Conservation (phyloP, 2,797 vertebrate species). For the Allobates femoralis region DNA sequence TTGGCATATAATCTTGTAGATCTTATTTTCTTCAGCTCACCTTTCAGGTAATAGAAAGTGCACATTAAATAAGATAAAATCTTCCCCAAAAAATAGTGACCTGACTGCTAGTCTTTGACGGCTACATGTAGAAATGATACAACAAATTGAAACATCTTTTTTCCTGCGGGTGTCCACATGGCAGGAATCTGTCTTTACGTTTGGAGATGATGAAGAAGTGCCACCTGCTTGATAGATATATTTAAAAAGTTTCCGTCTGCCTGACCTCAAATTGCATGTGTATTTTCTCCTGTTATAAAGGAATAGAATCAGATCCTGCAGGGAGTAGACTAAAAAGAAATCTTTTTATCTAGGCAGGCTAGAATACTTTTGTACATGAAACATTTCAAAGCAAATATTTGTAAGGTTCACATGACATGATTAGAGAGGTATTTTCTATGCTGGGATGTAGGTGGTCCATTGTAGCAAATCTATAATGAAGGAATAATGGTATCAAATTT, state of each 20-base stretch:
- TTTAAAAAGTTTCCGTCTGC: conserved; percentile 58
- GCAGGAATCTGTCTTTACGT: conserved; percentile 52
- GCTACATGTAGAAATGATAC: conserved; percentile 41
- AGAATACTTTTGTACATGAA: conserved; percentile 49
- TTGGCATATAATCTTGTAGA: conserved; percentile 29
- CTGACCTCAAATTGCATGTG: conserved; percentile 57
- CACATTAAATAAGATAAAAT: conserved; percentile 48
- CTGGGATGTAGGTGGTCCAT: background rate
- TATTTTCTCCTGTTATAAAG: conserved; percentile 48
- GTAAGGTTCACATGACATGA: conserved; percentile 32
- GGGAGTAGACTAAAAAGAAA: conserved; percentile 43
- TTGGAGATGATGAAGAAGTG: conserved; percentile 59
- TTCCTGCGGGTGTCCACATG: conserved; percentile 57
- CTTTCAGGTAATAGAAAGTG: conserved; percentile 48
- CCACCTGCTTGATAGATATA: conserved; percentile 56
- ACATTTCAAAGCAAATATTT: conserved; percentile 46
- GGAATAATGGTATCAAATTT: background rate
- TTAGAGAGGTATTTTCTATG: conserved; percentile 2
- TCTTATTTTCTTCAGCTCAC: conserved; percentile 37
- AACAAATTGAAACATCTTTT: conserved; percentile 56
- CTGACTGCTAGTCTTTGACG: conserved; percentile 49
- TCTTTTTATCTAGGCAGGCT: conserved; percentile 50
- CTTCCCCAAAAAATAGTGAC: conserved; percentile 45
- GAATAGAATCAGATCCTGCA: conserved; percentile 56
- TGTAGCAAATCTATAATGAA: background rate